Evolutionary conservation across 2,888 invertebrate genomes (phyloP), one percentile per base, ranked within the genome.

Genomic region (Catocala nupta): DNA sequence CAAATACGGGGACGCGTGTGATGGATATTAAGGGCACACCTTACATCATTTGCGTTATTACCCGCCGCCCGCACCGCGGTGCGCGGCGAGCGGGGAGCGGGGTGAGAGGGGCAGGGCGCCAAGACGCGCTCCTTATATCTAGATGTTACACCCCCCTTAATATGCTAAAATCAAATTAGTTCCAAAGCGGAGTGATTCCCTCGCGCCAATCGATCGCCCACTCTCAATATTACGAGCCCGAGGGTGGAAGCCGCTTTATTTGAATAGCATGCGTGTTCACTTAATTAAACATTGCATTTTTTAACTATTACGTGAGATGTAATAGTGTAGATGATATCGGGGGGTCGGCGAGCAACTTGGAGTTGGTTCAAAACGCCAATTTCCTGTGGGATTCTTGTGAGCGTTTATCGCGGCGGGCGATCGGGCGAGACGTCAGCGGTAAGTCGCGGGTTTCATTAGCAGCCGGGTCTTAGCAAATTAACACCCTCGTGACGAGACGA

Each of bases 151-250:
- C 86, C 89, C 89, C 90, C 91, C 90, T 92, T 94, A 93, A 93
- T 93, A 94, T 93, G 94, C 93, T 94, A 93, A 94, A 94, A 93
- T 93, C 94, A 94, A 94, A 94, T 94, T 94, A 94, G 93, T 94
- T 93, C 84, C 90, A 88, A 90, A 87, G 87, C 88, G 90, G 91
- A 92, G 93, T 91, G 92, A 92, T 92, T 91, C 92, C 86, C 87
- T 81, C 83, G 78, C 78, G 81, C 71, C 79, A 83, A 91, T 93
- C 92, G 93, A 93, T 92, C 85, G 90, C 78, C 73, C 85, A 85
- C 85, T 86, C 86, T 85, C 87, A 79, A 88, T 92, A 89, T 91
- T 88, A 86, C 82, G 53, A 63, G 56, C 82, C 71, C 68, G 75
- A 83, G 88, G 86, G 84, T 78, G 82, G 76, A 59, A 68, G 56